Evolutionary conservation across 2,888 invertebrate species (phyloP).

Genomic region (Rutpela maculata): DNA sequence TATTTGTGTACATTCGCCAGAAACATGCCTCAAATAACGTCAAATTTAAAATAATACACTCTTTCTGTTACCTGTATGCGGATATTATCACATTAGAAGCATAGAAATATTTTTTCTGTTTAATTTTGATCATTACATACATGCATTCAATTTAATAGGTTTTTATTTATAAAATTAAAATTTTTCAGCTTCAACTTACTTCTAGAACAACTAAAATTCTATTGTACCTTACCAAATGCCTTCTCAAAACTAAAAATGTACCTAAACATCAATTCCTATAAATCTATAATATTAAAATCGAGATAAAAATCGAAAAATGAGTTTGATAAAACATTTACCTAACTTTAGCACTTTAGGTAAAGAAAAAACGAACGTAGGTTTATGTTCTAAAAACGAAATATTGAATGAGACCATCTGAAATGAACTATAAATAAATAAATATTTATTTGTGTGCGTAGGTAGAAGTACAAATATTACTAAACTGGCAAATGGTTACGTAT

Average conservation of each 20-base stretch:
- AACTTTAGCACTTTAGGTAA: too few species aligned
- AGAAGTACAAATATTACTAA: neutral
- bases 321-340: neutral
- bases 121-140: too few species aligned
- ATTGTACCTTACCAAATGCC: neutral
- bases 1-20: slow-evolving; percentile 60
- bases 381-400: slow-evolving; percentile 5
- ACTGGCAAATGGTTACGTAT: neutral
- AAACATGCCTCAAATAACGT: slow-evolving; percentile 15
- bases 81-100: too few species aligned
- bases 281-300: too few species aligned
- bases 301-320: neutral
- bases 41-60: neutral
- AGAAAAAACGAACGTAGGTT: neutral
- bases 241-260: neutral
- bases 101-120: too few species aligned
- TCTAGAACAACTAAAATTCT: neutral
- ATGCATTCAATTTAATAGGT: too few species aligned
- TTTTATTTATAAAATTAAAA: neutral
- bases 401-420: neutral
- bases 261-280: too few species aligned
- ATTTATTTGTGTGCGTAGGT: neutral
- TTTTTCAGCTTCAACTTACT: neutral
- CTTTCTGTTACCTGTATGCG: neutral
- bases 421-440: neutral